Percentiles rank a stretch among this genome's conserved stretches.
Conservation (phyloP, 1,140 invertebrate genomes). For the Capitella teleta region DNA sequence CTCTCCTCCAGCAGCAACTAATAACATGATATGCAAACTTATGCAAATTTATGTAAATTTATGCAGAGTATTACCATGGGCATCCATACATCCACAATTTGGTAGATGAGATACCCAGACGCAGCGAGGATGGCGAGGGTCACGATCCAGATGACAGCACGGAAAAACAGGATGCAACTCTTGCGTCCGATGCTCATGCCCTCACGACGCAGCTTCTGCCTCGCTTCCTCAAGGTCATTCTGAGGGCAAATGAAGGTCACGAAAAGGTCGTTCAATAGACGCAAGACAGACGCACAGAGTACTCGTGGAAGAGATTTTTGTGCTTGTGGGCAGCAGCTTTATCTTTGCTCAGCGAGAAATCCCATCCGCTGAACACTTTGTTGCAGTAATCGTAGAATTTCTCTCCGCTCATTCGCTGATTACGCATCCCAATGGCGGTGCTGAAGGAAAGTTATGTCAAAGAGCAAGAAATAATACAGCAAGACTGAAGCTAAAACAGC, state of each 20-base stretch:
- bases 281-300: neutral
- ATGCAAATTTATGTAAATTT: too few species aligned
- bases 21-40: conserved; percentile 3
- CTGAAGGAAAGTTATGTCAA: too few species aligned
- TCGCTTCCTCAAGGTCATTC: neutral
- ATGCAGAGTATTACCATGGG: conserved; percentile 14
- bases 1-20: conserved; percentile 19
- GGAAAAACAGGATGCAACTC: conserved; percentile 26
- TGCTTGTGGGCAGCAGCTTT: too few species aligned
- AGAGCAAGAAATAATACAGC: too few species aligned
- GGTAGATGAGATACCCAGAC: conserved; percentile 55
- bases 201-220: neutral
- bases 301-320: conserved; percentile 63
- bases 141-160: conserved; percentile 49
- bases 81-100: conserved; percentile 51
- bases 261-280: too few species aligned
- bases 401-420: too few species aligned
- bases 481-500: too few species aligned
- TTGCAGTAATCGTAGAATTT: too few species aligned
- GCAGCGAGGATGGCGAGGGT: conserved; percentile 52
- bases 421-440: too few species aligned
- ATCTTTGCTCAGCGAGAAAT: too few species aligned
- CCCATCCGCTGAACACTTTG: too few species aligned
- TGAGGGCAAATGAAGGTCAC: too few species aligned
- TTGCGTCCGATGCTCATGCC: conserved; percentile 46